A percentile compares a stretch with the other conserved stretches of the same genome.
phyloP scores from a whole-genome alignment of 2,797 vertebrate genomes.

The Diglossa cyanea region DNA sequence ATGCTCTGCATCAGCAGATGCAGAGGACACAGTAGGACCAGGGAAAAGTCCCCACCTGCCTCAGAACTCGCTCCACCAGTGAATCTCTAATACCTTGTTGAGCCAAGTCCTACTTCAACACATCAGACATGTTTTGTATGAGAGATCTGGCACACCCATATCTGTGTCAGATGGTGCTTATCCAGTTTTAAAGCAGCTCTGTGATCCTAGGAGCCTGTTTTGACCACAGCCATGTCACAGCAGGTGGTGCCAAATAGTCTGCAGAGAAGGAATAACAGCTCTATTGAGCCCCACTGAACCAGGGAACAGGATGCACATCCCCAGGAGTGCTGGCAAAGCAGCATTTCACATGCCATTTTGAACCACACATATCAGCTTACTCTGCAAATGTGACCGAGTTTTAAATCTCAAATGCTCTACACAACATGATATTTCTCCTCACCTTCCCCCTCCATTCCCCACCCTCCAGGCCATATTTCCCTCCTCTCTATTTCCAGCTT shows the following conservation, averaged over 20 bases:
- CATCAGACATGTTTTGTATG: accelerated
- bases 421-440: neutral
- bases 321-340: neutral
- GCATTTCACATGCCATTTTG: neutral
- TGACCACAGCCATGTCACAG: neutral
- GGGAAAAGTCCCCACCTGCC: neutral
- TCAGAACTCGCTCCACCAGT: neutral
- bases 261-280: neutral
- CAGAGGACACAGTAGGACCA: neutral
- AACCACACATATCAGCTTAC: neutral
- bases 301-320: neutral
- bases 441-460: neutral
- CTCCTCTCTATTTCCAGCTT: neutral
- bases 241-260: neutral
- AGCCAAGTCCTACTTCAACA: neutral
- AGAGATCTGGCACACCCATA: accelerated
- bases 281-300: neutral
- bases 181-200: neutral
- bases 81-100: neutral
- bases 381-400: neutral
- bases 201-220: neutral
- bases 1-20: neutral
- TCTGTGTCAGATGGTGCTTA: neutral
- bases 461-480: neutral
- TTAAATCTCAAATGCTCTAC: neutral